Evolutionary conservation across 2,888 invertebrate species (phyloP), one percentile per base, ranked within the genome.

Genomic region (Diadegma fenestrale): DNA sequence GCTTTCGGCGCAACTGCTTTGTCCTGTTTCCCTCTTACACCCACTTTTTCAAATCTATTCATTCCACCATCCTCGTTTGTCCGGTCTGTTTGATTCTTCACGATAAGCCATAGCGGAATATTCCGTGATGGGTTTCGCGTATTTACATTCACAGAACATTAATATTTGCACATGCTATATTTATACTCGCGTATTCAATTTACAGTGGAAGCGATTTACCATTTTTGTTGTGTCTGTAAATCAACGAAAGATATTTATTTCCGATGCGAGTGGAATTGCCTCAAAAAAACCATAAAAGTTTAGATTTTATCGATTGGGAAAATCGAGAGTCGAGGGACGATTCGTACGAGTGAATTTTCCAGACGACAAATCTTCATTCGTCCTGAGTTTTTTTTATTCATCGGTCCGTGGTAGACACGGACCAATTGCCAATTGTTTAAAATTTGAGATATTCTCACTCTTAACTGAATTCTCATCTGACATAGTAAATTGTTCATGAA

Each of bases 1-100:
- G 48, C 17, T 64, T 87, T 89, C 89, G 88, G 88, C 88, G 82
- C 80, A 33, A 61, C 82, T 78, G 80, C 81, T 82, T 86, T 87
- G 88, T 82, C 75, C 64, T 73, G 54, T 85, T 81, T 82, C 48
- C 72, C 81, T 64, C 82, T 77, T 80, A 43, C 66, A 37, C 61
- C 72, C 77, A 51, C 64, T 63, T 75, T 45, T 51, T 76, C 64
- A 22, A 51, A 66, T 41, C 66, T 76, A 43, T 61, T 63, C 66
- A 22, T 68, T 17, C 37, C 30, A 51, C 77, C 58, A 48, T 72
- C 58, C 72, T 30, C 63, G 66, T 82, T 78, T 82, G 61, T 69
- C 75, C 81, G 72, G 66, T 78, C 64, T 63, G 68, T 79, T 77
- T 41, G 79, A 68, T 83, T 48, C 85, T 71, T 76, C 48, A n/a